Base-by-base conservation (phyloP, 2,888 invertebrate species). In the Diarsia brunnea region DNA sequence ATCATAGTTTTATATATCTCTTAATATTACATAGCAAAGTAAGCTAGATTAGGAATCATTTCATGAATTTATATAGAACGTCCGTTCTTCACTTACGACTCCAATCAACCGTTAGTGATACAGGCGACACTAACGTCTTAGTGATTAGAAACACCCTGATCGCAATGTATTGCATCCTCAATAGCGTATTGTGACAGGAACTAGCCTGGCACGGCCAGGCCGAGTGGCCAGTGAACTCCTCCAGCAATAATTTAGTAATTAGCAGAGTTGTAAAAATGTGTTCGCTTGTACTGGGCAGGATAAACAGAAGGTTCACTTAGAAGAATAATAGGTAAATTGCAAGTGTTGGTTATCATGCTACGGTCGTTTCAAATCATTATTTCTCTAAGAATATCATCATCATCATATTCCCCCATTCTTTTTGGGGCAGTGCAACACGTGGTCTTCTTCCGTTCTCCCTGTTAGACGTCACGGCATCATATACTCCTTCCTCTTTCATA, bases 201-300 rank as follows among this genome's bases (percentile, higher is more conserved):
- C 69, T 14, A 21, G 38, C 45, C 51, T 51, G n/a, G 8, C 51
- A 43, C 16, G 27, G 72, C 21, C 31, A 19, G 60, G 27, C 60
- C 19, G 11, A 31, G 27, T 60, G 27, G 60, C 27, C 45, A 24
- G 31, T 38, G 43, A 61, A 63, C 72, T 65, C 4, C 61, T 27
- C 27, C 2, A 53, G 60, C 49, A 45, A 69, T 78, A 61, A 66
- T 72, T 78, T 12, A 78, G 47, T 69, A 81, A 81, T 81, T 84
- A 84, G 55, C 66, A 38, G 38, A 21, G 51, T 45, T 58, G 24
- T 78, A 63, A 73, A 55, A 69, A 51, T 63, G 58, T 47, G 24
- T 65, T 51, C 19, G 58, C n/a, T 43, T 7, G 43, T 14, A n/a
- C 21, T 53, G 24, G 8, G 27, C 45, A 51, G 4, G 31, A 1